These are phyloP conservation scores for Lithosia quadra DNA, from an alignment of 2,888 invertebrate genomes.

Conservation along the genomic window DNA sequence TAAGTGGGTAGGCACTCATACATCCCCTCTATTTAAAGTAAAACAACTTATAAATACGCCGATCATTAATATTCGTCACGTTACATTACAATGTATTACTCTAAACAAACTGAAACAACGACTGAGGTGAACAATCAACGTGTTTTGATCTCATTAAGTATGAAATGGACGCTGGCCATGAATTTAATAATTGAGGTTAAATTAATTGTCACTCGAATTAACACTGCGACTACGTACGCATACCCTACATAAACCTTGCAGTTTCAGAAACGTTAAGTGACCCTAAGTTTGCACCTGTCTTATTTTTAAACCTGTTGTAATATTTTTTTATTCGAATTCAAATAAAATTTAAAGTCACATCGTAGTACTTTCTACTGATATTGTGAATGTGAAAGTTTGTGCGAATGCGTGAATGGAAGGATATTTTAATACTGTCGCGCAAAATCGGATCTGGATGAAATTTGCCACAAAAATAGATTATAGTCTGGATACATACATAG, in stretches of 20 bases:
- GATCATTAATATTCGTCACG: background rate
- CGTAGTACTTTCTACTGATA: background rate
- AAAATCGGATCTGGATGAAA: background rate
- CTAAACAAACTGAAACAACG: background rate
- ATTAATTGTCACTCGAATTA: constrained; percentile 77
- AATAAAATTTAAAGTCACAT: no score
- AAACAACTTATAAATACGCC: background rate
- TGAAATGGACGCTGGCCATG: constrained; percentile 56
- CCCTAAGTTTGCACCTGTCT: background rate
- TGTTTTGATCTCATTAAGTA: constrained; percentile 52
- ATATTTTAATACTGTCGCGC: background rate
- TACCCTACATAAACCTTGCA: constrained; percentile 27
- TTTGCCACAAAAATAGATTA: no score
- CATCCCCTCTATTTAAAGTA: background rate
- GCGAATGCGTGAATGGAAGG: background rate
- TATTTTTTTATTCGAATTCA: background rate
- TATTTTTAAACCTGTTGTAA: background rate
- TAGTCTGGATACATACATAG: no score
- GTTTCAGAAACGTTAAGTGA: constrained; percentile 7
- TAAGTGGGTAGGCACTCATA: background rate
- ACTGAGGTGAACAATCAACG: constrained; percentile 23
- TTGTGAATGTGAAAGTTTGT: background rate
- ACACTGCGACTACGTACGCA: constrained; percentile 57
- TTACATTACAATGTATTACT: constrained; percentile 2
- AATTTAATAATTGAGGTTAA: constrained; percentile 80